Evolutionary conservation across 2,113 vertebrate genomes (phyloP).

Genomic region (Proterorhinus semilunaris): DNA sequence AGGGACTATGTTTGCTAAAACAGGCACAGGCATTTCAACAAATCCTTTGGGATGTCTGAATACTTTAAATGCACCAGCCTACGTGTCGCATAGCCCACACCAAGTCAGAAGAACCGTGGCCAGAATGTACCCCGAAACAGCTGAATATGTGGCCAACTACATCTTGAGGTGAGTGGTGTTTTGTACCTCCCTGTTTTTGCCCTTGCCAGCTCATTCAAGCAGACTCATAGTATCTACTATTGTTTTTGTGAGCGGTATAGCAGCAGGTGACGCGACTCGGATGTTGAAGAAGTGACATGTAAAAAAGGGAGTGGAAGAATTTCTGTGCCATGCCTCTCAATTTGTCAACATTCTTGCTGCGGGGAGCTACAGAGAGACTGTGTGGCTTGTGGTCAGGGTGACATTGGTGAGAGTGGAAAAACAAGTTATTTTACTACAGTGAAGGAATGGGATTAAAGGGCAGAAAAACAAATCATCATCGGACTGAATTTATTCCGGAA

Average conservation of each 20-base stretch:
- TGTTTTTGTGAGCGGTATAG: constrained; percentile 31
- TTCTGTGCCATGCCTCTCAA: constrained; percentile 16
- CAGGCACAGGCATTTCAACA: constrained; percentile 18
- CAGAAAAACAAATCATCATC: background rate
- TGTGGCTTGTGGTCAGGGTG: constrained; percentile 14
- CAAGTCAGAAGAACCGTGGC: constrained; percentile 14
- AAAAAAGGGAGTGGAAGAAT: background rate
- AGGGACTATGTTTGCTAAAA: constrained; percentile 51
- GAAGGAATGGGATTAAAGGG: background rate
- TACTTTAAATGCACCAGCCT: constrained; percentile 17
- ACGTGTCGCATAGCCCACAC: constrained; percentile 5
- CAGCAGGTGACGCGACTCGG: constrained; percentile 12
- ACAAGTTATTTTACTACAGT: background rate
- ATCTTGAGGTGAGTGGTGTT: constrained; percentile 57
- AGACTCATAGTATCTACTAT: constrained; percentile 35
- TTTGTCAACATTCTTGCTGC: constrained; percentile 37
- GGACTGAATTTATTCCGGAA: background rate
- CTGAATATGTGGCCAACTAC: constrained; percentile 61
- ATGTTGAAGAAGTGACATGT: constrained; percentile 24
- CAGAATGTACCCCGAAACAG: constrained; percentile 60
- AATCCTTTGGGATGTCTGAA: background rate
- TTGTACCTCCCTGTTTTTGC: constrained; percentile 30
- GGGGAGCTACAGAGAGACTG: constrained; percentile 5
- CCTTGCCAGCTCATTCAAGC: background rate
- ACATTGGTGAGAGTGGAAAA: constrained; percentile 2